These are phyloP conservation scores for Metopia argyrocephala DNA, from an alignment of 2,888 invertebrate genomes.

Conservation along the genomic window DNA sequence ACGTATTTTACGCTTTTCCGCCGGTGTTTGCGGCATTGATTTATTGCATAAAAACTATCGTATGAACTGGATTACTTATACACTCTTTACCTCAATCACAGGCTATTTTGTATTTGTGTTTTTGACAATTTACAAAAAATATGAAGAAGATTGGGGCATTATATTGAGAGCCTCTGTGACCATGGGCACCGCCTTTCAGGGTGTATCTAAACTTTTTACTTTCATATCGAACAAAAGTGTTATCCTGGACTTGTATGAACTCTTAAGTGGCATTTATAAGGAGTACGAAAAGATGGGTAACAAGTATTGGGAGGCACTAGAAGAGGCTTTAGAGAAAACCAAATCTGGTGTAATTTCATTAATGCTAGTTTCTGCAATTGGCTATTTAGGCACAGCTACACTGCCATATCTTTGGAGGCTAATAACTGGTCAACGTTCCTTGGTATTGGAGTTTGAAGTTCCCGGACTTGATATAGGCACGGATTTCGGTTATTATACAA, in stretches of 20 bases:
- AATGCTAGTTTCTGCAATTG: not conserved
- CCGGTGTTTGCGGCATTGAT: conserved; percentile 62
- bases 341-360: conserved; percentile 2
- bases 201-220: conserved; percentile 60
- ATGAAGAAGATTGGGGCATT: conserved; percentile 62
- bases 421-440: conserved; percentile 38
- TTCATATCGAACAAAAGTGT: conserved; percentile 32
- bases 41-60: conserved; percentile 62
- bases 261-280: conserved; percentile 56
- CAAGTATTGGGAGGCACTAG: conserved; percentile 47
- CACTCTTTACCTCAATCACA: conserved; percentile 37
- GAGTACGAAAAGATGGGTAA: conserved; percentile 59
- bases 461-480: conserved; percentile 66
- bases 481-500: conserved; percentile 60
- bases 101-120: conserved; percentile 59
- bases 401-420: conserved; percentile 40
- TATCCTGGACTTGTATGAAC: conserved; percentile 30
- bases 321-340: conserved; percentile 33
- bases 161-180: conserved; percentile 65
- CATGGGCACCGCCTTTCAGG: conserved; percentile 67
- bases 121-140: conserved; percentile 55
- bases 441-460: conserved; percentile 67
- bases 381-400: conserved; percentile 9
- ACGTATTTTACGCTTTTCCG: conserved; percentile 49
- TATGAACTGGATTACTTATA: conserved; percentile 48